Evolutionary conservation across 2,888 invertebrate genomes (phyloP).

Genomic region (Macaria liturata): DNA sequence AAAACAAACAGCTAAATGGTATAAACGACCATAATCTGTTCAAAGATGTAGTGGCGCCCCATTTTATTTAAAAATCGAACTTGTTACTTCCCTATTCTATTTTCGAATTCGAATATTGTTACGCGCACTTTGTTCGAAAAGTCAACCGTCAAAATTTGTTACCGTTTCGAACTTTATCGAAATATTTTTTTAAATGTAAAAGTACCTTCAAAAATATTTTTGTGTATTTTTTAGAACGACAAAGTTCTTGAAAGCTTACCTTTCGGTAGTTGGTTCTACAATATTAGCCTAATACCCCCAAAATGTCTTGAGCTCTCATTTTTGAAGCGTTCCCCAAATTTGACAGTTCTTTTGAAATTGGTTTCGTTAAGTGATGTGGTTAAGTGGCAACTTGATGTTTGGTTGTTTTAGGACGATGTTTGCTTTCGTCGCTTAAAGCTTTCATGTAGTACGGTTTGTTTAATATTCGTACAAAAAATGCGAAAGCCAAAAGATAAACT

Average conservation of each 20-base stretch:
- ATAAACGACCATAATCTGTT: conserved; percentile 75
- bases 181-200: background rate
- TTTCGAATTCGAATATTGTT: conserved; percentile 66
- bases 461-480: no score
- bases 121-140: conserved; percentile 64
- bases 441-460: background rate
- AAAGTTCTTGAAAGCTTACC: conserved; percentile 8
- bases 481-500: no score
- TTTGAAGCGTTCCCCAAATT: conserved; percentile 37
- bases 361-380: conserved; percentile 72
- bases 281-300: conserved; percentile 55
- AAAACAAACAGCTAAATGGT: conserved; percentile 66
- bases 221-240: conserved; percentile 53
- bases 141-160: conserved; percentile 34
- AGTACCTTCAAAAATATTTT: conserved; percentile 44
- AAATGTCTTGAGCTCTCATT: conserved; percentile 34
- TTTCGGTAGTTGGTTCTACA: conserved; percentile 22
- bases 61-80: conserved; percentile 62
- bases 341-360: conserved; percentile 55
- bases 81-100: conserved; percentile 65
- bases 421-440: conserved; percentile 61
- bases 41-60: conserved; percentile 65
- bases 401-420: conserved; percentile 78
- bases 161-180: conserved; percentile 5
- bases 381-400: conserved; percentile 76